phyloP scores from a whole-genome alignment of 2,113 vertebrate species.

The Monopterus albus region DNA sequence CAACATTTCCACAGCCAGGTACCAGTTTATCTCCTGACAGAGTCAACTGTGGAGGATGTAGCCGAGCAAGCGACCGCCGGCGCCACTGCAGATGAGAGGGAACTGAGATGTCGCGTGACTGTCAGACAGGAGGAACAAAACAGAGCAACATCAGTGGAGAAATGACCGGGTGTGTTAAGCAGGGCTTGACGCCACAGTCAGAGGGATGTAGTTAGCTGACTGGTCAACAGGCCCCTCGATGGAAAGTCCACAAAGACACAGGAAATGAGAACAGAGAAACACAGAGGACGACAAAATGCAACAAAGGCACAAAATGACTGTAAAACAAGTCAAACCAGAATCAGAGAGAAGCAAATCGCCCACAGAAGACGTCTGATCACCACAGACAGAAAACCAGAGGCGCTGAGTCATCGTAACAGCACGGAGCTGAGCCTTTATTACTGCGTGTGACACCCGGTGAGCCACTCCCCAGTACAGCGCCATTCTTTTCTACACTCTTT shows the following conservation, averaged over 20 bases:
- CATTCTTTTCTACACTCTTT: constrained; percentile 65
- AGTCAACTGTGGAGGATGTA: background rate
- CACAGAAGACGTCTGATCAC: too few species aligned
- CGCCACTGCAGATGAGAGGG: background rate
- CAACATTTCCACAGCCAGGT: background rate
- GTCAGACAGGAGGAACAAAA: background rate
- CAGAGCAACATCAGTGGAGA: background rate
- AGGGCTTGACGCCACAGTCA: too few species aligned
- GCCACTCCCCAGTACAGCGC: constrained; percentile 77
- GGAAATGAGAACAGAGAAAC: too few species aligned
- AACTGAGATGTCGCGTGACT: background rate
- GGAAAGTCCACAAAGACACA: too few species aligned
- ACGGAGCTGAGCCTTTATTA: constrained; percentile 65
- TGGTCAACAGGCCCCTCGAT: too few species aligned
- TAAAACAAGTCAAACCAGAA: too few species aligned
- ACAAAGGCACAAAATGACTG: too few species aligned
- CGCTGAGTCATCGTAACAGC: background rate
- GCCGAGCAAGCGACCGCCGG: background rate
- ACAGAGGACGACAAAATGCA: too few species aligned
- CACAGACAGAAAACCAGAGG: too few species aligned
- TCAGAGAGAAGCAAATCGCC: too few species aligned
- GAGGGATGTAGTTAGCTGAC: too few species aligned
- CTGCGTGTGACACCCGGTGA: background rate
- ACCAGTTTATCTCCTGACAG: background rate
- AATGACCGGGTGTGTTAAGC: too few species aligned